Percentiles rank a stretch among this genome's conserved stretches.
Evolutionary conservation across 2,888 invertebrate species (phyloP).

Genomic region (Apodemia mormo): DNA sequence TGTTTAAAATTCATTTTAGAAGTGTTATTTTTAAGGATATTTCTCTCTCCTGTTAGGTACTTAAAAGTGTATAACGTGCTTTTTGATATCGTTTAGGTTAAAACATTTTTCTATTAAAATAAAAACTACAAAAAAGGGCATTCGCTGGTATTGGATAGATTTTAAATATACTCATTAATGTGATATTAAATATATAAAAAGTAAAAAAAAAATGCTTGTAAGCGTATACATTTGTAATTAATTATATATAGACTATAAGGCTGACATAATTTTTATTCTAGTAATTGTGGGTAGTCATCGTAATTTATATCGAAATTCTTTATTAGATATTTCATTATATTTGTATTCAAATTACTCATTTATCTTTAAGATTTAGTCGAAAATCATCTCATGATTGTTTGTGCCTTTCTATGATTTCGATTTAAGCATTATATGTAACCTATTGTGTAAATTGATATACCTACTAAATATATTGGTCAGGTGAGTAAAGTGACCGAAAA

Average conservation of each 20-base stretch:
- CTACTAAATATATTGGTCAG: background rate
- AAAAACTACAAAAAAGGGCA: constrained; percentile 54
- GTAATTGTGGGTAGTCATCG: constrained; percentile 27
- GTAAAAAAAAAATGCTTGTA: constrained; percentile 58
- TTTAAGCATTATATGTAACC: background rate
- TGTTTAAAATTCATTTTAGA: constrained; percentile 4
- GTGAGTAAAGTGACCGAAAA: background rate
- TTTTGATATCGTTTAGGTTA: constrained; percentile 36
- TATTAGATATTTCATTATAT: constrained; percentile 9
- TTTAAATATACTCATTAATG: constrained; percentile 73
- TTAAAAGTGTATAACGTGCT: constrained; percentile 46
- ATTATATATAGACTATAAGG: constrained; percentile 52
- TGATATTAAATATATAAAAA: constrained; percentile 69
- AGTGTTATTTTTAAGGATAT: constrained; percentile 9
- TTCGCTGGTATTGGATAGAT: constrained; percentile 59
- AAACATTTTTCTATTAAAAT: constrained; percentile 40
- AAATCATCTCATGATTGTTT: constrained; percentile 18
- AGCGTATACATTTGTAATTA: constrained; percentile 60
- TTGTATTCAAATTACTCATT: constrained; percentile 15
- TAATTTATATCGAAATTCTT: constrained; percentile 19
- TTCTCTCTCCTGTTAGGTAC: constrained; percentile 28
- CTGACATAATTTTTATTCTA: constrained; percentile 42
- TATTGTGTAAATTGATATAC: background rate
- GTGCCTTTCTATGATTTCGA: constrained; percentile 16
- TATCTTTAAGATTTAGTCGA: constrained; percentile 7